Base-by-base conservation (phyloP, 1,140 invertebrate genomes). In the Paraescarpia echinospica region DNA sequence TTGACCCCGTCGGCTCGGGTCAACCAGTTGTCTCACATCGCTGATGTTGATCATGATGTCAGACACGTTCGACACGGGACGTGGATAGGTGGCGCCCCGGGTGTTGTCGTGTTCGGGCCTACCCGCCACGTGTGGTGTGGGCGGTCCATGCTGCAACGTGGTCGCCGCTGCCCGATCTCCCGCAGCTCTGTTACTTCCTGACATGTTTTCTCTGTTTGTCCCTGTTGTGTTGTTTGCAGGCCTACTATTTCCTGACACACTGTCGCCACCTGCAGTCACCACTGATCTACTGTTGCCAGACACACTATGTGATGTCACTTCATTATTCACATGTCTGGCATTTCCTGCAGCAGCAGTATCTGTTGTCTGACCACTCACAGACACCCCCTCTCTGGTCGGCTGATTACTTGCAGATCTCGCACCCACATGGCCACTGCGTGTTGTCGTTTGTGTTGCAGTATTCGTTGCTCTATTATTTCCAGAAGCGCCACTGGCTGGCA, bases 41-140 rank as follows among this genome's bases (percentile, higher is more conserved):
- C 59, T 77, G 59, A 77, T 77, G 59, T 77, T 77, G 59, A 77
- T 77, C 59, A 77, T 77, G 59, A 77, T 77, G 59, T 77, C 59
- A 77, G 59, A 77, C 59, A 77, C 59, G 59, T 12, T 77, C 4
- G 59, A 77, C 27, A 77, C 27, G 22, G 59, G 59, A 18, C 59
- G 59, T 31, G 59, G 59, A 77, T 77, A 77, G 59, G 59, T 77
- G 27, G 59, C 59, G 59, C 59, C 59, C 59, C 2, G 59, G 14
- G 59, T 77, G 59, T 77, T 77, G 27, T 77, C 4, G 59, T 77
- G 59, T 77, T 77, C 59, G 59, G 22, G 8, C 59, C 59, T 12
- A 27, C 59, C 59, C 27, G 59, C 59, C 59, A 77, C 59, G 59
- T 77, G 59, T 18, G 14, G 59, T 31, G 59, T 27, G 27, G 14